These are phyloP conservation scores for Platycheirus albimanus DNA, from an alignment of 2,888 invertebrate genomes.

Conservation along the genomic window DNA sequence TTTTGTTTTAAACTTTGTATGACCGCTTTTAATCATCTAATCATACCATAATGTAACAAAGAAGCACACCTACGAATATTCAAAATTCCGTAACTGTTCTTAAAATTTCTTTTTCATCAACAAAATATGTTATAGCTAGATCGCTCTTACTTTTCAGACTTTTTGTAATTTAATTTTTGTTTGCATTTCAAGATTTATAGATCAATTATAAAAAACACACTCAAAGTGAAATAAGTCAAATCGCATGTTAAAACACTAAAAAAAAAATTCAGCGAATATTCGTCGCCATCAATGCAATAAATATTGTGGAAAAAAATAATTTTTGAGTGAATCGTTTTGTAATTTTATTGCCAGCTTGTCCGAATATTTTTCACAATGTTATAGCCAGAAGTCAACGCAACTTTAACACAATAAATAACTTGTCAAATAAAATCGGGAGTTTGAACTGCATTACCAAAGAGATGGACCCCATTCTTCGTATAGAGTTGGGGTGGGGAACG, in stretches of 20 bases:
- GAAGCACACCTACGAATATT: too few species aligned
- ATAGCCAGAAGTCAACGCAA: constrained; percentile 30
- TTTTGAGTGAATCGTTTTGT: constrained; percentile 72
- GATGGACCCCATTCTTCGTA: constrained; percentile 5
- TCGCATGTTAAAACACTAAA: background rate
- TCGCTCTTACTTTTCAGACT: too few species aligned
- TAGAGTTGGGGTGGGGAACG: constrained; percentile 15
- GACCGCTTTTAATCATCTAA: too few species aligned
- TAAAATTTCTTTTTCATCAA: too few species aligned
- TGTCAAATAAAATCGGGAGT: constrained; percentile 70
- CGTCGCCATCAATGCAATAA: constrained; percentile 64
- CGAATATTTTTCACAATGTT: constrained; percentile 7
- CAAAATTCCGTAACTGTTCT: too few species aligned
- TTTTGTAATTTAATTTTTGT: too few species aligned
- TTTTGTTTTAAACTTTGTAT: too few species aligned
- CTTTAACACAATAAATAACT: constrained; percentile 65
- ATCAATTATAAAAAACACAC: background rate
- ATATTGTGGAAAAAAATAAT: constrained; percentile 61
- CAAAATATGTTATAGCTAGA: too few species aligned
- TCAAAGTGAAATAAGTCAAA: background rate
- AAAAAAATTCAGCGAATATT: constrained; percentile 28
- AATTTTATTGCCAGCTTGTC: constrained; percentile 63
- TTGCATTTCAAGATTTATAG: background rate
- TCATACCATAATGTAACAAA: too few species aligned
- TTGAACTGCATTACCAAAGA: constrained; percentile 53